phyloP scores from a whole-genome alignment of 23 tunicate genomes.

The Halocynthia aurantium region DNA sequence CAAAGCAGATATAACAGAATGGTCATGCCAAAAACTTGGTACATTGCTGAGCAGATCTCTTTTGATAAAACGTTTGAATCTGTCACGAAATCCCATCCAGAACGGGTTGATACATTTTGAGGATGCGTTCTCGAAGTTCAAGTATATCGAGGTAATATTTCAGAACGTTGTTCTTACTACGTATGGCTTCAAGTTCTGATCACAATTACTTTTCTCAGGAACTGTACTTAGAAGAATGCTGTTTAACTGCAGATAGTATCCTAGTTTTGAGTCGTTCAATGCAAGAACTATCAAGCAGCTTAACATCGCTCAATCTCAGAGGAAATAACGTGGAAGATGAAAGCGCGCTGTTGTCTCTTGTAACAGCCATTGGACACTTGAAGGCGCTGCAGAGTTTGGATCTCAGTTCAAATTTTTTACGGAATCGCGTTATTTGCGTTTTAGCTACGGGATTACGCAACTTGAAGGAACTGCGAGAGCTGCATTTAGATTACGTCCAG shows the following conservation, averaged over 20 bases:
- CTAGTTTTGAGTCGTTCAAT: not conserved
- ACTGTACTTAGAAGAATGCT: conserved; percentile 17
- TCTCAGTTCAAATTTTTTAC: conserved; percentile 46
- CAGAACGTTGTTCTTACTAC: not conserved
- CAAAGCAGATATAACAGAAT: conserved; percentile 6
- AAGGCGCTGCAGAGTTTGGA: conserved; percentile 27
- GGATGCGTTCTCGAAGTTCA: conserved; percentile 13
- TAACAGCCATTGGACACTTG: conserved; percentile 14
- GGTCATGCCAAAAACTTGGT: conserved; percentile 21
- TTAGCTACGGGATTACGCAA: conserved; percentile 25
- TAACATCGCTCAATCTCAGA: conserved; percentile 13
- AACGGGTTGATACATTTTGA: conserved; percentile 23
- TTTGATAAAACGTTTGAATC: conserved; percentile 25
- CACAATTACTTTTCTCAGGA: conserved; percentile 17
- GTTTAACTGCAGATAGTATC: conserved; percentile 23
- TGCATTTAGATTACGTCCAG: conserved; percentile 45
- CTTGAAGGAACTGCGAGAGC: conserved; percentile 1
- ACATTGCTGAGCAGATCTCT: conserved; percentile 13
- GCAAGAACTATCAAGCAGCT: not conserved
- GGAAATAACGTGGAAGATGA: conserved; percentile 38
- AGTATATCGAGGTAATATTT: conserved; percentile 22
- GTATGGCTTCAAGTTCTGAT: not conserved
- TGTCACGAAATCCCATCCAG: conserved; percentile 44
- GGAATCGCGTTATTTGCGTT: conserved; percentile 35
- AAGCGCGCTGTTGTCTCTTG: conserved; percentile 20